Conservation (phyloP, 2,888 invertebrate genomes). For the Cheilosia urbana region DNA sequence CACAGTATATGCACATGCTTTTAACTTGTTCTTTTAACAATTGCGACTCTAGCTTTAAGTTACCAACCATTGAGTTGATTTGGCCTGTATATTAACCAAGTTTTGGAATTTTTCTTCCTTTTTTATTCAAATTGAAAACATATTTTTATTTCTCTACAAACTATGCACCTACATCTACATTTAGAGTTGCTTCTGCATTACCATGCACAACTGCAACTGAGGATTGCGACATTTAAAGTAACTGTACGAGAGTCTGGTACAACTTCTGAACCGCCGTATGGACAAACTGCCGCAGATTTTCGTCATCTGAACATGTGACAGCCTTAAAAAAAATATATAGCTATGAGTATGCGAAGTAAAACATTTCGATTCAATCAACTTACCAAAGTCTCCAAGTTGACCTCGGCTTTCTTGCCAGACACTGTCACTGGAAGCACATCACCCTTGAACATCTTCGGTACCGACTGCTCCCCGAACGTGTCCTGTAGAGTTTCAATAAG, state of each 20-base stretch:
- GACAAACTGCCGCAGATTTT: slow-evolving; percentile 91
- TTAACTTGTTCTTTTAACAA: too few relatives aligned
- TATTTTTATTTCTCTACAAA: slow-evolving; percentile 13
- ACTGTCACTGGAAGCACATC: slow-evolving; percentile 94
- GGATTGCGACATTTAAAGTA: slow-evolving; percentile 67
- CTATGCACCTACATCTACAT: slow-evolving; percentile 7
- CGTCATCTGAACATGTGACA: slow-evolving; percentile 92
- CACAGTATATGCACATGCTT: too few relatives aligned
- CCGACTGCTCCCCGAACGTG: slow-evolving; percentile 97
- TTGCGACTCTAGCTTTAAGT: too few relatives aligned
- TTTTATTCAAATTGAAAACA: not conserved
- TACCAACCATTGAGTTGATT: too few relatives aligned
- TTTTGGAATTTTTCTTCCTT: too few relatives aligned
- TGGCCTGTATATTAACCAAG: too few relatives aligned
- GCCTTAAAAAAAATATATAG: slow-evolving; percentile 84
- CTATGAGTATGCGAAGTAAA: not conserved
- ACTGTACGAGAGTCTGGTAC: slow-evolving; percentile 90
- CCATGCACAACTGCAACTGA: not conserved
- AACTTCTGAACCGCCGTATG: slow-evolving; percentile 93
- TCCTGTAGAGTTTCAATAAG: slow-evolving; percentile 86
- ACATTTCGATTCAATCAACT: slow-evolving; percentile 7
- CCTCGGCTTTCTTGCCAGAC: slow-evolving; percentile 92
- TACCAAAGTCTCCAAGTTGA: slow-evolving; percentile 90
- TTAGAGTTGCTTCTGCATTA: slow-evolving; percentile 24
- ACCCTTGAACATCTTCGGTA: slow-evolving; percentile 96